phyloP scores from a whole-genome alignment of 2,888 invertebrate genomes.

The Machimus atricapillus region DNA sequence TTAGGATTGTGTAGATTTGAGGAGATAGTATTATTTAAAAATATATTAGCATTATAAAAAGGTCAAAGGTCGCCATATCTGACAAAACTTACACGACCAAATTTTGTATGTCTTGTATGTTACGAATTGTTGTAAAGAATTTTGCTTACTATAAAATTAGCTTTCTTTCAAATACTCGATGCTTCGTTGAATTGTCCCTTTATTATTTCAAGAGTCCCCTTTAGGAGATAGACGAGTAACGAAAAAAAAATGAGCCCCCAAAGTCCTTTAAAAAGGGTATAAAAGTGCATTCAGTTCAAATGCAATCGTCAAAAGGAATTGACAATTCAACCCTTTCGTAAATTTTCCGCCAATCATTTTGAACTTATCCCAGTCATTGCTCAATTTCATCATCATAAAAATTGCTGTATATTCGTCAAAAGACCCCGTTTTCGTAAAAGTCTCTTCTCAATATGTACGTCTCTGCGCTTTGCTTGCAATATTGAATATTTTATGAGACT shows the following conservation, averaged over 20 bases:
- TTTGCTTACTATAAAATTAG: no score
- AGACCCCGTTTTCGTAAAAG: conserved; percentile 21
- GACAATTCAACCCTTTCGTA: conserved; percentile 7
- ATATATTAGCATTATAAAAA: no score
- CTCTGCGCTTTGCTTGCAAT: neutral
- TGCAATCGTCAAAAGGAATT: conserved; percentile 4
- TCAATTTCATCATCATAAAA: conserved; percentile 46
- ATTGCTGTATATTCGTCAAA: conserved; percentile 42
- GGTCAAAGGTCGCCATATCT: no score
- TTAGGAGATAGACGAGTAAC: neutral
- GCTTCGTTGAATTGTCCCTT: neutral
- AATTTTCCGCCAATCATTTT: neutral
- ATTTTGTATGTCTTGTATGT: no score
- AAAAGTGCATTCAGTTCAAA: conserved; percentile 10
- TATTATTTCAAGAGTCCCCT: neutral
- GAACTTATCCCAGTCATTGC: neutral
- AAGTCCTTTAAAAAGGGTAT: neutral
- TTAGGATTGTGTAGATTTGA: no score
- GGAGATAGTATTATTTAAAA: no score
- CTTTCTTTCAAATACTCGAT: neutral
- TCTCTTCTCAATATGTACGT: neutral
- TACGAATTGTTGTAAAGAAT: no score
- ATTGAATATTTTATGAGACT: conserved; percentile 37
- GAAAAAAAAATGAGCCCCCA: neutral
- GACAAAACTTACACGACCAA: no score